A percentile compares a stretch with the other conserved stretches of the same genome.
Conservation (phyloP, 2,888 invertebrate species). For the Epinotia brunnichana region DNA sequence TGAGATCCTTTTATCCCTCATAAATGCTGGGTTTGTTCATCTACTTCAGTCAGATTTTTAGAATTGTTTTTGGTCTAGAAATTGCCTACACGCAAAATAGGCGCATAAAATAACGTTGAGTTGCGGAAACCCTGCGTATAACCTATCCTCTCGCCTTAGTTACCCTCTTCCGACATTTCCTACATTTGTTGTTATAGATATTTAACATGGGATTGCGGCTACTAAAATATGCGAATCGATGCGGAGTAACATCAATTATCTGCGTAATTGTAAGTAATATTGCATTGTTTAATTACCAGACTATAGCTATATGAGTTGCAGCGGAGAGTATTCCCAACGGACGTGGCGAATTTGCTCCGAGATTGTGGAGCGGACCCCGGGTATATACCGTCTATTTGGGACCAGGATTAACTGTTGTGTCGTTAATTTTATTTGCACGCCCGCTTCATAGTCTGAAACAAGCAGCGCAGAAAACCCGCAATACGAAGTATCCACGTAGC, state of each 20-base stretch:
- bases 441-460: conserved; percentile 55
- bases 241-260: conserved; percentile 18
- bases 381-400: conserved; percentile 63
- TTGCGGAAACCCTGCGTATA: not conserved
- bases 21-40: too few relatives aligned
- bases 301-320: conserved; percentile 33
- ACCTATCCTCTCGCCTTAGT: not conserved
- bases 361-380: conserved; percentile 59
- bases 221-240: conserved; percentile 22
- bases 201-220: not conserved
- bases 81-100: too few relatives aligned
- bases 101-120: too few relatives aligned
- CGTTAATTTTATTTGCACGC: conserved; percentile 67
- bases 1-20: too few relatives aligned
- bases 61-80: too few relatives aligned
- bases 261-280: conserved; percentile 28
- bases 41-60: too few relatives aligned
- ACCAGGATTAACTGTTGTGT: conserved; percentile 64
- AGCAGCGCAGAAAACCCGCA: conserved; percentile 47
- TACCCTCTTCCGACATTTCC: not conserved
- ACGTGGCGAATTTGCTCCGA: conserved; percentile 62
- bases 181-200: not conserved
- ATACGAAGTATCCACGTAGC: conserved; percentile 47
- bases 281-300: conserved; percentile 39
- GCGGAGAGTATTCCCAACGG: conserved; percentile 54